A percentile compares a stretch with the other conserved stretches of the same genome.
Evolutionary conservation across 2,113 vertebrate genomes (phyloP).

Genomic region (Ptychochromis oligacanthus): DNA sequence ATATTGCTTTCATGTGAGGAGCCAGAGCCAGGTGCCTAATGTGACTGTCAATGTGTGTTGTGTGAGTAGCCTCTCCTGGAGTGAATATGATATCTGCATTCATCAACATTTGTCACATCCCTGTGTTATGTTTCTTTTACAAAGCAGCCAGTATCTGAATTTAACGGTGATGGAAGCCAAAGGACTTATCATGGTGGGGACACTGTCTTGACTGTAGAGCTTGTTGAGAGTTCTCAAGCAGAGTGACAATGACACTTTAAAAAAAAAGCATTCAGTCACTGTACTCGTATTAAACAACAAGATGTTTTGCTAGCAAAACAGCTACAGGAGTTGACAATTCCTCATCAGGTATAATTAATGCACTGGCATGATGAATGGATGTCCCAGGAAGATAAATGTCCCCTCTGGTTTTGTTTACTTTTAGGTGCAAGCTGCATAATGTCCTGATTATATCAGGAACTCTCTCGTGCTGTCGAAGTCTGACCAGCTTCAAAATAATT

Average conservation of each 20-base stretch:
- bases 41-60: not conserved
- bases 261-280: not conserved
- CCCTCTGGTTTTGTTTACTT: conserved; percentile 3
- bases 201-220: too few species aligned
- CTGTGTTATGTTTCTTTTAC: not conserved
- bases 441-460: not conserved
- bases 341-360: conserved; percentile 17
- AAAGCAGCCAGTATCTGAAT: not conserved
- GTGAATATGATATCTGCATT: not conserved
- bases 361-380: not conserved
- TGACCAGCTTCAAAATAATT: not conserved
- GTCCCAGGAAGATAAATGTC: not conserved
- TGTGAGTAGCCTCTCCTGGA: not conserved
- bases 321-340: conserved; percentile 10
- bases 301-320: not conserved
- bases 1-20: not conserved
- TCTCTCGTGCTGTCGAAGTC: not conserved
- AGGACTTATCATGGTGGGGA: too few species aligned
- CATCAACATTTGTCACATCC: not conserved
- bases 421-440: not conserved
- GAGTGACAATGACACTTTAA: not conserved
- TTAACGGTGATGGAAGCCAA: not conserved
- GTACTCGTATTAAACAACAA: not conserved
- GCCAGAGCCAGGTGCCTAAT: not conserved
- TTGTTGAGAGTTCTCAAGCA: too few species aligned